These are phyloP conservation scores for Spodoptera picta DNA, from an alignment of 2,888 invertebrate species.

Conservation along the genomic window DNA sequence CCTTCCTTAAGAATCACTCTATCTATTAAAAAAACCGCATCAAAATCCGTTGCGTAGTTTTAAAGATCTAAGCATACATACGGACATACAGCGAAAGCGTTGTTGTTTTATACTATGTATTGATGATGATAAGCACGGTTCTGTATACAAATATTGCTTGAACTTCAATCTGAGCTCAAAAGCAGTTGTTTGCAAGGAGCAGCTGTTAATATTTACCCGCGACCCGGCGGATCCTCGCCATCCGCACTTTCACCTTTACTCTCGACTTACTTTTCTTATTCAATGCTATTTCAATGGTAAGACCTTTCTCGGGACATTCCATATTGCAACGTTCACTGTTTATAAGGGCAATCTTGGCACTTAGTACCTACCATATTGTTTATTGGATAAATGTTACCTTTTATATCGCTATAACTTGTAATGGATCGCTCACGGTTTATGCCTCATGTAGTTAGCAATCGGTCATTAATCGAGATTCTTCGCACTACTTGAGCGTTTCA, in stretches of 20 bases:
- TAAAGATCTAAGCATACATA: too few relatives aligned
- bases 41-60: too few relatives aligned
- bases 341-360: slow-evolving; percentile 41
- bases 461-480: slow-evolving; percentile 22
- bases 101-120: too few relatives aligned
- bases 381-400: slow-evolving; percentile 33
- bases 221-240: slow-evolving; percentile 35
- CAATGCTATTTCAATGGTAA: slow-evolving; percentile 50
- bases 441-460: slow-evolving; percentile 21
- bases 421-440: slow-evolving; percentile 29
- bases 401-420: slow-evolving; percentile 38
- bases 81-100: too few relatives aligned
- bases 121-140: slow-evolving; percentile 4
- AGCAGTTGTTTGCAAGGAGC: slow-evolving; percentile 25
- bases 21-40: too few relatives aligned
- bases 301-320: slow-evolving; percentile 37
- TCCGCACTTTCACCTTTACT: slow-evolving; percentile 50
- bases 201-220: slow-evolving; percentile 31
- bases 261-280: slow-evolving; percentile 49
- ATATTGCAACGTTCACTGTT: slow-evolving; percentile 34
- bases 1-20: too few relatives aligned
- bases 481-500: slow-evolving; percentile 12
- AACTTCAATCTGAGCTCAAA: slow-evolving; percentile 11
- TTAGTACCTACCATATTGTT: slow-evolving; percentile 15
- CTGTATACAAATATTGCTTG: slow-evolving; percentile 4